Evolutionary conservation across 2,797 vertebrate genomes (phyloP).

Genomic region (Aphelocoma californica): DNA sequence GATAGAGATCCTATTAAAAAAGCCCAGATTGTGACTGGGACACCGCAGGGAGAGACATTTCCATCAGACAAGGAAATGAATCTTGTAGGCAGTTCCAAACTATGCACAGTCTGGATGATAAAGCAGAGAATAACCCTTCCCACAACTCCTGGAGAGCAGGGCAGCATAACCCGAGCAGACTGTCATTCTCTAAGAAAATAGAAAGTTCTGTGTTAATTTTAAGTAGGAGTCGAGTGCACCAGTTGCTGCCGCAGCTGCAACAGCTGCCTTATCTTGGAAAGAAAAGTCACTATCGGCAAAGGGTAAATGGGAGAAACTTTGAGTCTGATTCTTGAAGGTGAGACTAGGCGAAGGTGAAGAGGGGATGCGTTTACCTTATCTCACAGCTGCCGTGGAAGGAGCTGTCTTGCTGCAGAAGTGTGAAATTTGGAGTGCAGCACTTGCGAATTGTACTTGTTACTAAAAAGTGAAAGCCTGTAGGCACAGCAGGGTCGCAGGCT

Average conservation of each 20-base stretch:
- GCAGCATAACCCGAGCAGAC: neutral
- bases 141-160: neutral
- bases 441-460: accelerated
- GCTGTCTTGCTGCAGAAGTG: neutral
- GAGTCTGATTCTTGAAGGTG: neutral
- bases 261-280: neutral
- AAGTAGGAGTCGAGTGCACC: neutral
- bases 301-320: neutral
- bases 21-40: neutral
- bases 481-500: neutral
- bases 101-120: neutral
- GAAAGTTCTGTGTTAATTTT: slow-evolving; percentile 14
- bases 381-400: neutral
- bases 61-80: slow-evolving; percentile 5
- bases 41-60: neutral
- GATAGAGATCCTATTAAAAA: neutral
- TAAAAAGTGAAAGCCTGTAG: neutral
- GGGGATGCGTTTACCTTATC: neutral
- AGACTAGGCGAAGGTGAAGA: neutral
- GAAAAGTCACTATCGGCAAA: neutral
- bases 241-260: neutral
- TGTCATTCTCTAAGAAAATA: neutral
- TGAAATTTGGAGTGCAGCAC: neutral
- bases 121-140: neutral
- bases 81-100: neutral